Conservation (phyloP, 2,888 invertebrate species). For the Tineola bisselliella region DNA sequence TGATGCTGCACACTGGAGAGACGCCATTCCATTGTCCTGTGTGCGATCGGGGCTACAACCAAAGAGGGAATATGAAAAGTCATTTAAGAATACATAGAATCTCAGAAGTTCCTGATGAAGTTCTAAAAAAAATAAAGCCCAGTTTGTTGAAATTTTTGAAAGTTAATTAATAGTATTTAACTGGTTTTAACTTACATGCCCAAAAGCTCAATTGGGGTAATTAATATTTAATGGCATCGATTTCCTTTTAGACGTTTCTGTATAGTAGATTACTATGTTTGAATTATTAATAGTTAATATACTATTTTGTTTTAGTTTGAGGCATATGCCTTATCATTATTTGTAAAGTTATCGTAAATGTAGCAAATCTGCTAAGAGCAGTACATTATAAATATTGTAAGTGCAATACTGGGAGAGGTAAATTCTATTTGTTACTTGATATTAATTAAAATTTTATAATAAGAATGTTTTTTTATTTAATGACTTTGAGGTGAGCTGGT, state of each 20-base stretch:
- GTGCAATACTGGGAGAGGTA: not conserved
- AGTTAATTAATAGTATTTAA: conserved; percentile 19
- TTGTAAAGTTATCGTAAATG: too few relatives aligned
- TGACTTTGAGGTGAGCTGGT: too few relatives aligned
- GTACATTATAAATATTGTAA: conserved; percentile 7
- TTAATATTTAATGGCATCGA: too few relatives aligned
- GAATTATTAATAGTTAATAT: too few relatives aligned
- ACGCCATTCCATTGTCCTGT: conserved; percentile 61
- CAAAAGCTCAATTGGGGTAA: too few relatives aligned
- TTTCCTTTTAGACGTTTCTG: too few relatives aligned
- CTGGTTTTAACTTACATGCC: too few relatives aligned
- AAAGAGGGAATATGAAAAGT: conserved; percentile 59
- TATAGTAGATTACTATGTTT: too few relatives aligned
- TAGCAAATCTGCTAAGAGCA: too few relatives aligned
- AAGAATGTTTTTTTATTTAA: too few relatives aligned
- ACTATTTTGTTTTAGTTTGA: too few relatives aligned
- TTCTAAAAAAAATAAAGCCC: conserved; percentile 46
- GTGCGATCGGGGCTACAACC: conserved; percentile 55
- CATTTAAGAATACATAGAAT: conserved; percentile 50
- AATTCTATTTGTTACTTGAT: not conserved
- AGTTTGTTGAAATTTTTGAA: conserved; percentile 51
- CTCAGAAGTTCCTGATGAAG: conserved; percentile 44
- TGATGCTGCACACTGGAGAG: conserved; percentile 59
- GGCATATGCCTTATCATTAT: too few relatives aligned
- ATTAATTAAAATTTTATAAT: not conserved